Conservation (phyloP, 1,140 invertebrate genomes). For the Drosophila athabasca region DNA sequence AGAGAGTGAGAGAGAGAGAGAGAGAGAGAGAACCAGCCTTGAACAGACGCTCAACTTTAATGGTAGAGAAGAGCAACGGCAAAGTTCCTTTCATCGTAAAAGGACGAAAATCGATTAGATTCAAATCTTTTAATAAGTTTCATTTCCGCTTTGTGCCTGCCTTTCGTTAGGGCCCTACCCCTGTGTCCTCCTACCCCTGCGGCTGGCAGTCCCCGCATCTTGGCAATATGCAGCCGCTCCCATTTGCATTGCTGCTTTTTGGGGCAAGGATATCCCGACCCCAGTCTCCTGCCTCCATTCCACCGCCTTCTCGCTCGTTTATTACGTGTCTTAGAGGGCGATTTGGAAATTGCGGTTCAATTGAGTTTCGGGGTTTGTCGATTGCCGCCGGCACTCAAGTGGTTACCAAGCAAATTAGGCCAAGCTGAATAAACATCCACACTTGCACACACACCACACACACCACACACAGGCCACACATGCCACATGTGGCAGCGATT, state of each 20-base stretch:
- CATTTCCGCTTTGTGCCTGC: constrained; percentile 78
- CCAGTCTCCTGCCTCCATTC: background rate
- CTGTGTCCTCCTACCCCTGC: constrained; percentile 16
- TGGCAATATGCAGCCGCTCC: constrained; percentile 37
- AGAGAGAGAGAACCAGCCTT: constrained; percentile 7
- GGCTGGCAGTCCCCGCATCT: constrained; percentile 1
- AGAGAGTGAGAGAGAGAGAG: background rate
- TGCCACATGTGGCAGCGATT: constrained; percentile 30
- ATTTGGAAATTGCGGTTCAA: constrained; percentile 73
- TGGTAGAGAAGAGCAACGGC: constrained; percentile 43
- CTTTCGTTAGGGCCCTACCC: constrained; percentile 66
- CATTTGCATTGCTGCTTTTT: constrained; percentile 64
- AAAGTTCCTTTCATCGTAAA: constrained; percentile 78
- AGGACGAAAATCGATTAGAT: constrained; percentile 83
- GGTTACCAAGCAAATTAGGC: constrained; percentile 73
- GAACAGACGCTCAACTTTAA: constrained; percentile 48
- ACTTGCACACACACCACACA: background rate
- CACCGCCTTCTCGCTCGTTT: constrained; percentile 24
- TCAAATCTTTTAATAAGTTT: constrained; percentile 83
- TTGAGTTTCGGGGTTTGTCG: constrained; percentile 54
- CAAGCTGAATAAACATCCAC: constrained; percentile 52
- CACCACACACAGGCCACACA: constrained; percentile 3
- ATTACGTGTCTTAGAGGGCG: constrained; percentile 71
- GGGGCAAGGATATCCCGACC: constrained; percentile 4
- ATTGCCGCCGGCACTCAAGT: constrained; percentile 57